Evolutionary conservation across 2,888 invertebrate genomes (phyloP).

Genomic region (Cheilosia grossa): DNA sequence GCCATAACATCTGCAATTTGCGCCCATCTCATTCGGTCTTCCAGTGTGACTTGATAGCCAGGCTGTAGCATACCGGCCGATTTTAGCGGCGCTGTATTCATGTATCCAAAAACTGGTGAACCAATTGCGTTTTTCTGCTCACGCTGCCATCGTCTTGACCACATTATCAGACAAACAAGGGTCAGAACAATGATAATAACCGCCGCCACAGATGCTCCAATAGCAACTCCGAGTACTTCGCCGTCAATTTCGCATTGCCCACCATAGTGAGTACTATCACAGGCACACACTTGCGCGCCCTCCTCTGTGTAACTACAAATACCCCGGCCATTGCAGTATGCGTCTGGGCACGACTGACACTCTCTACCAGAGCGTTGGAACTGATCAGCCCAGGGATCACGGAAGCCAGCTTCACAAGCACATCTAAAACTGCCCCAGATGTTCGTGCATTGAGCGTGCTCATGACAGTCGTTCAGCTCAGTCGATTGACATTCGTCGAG

Average conservation of each 20-base stretch:
- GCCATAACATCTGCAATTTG: conserved; percentile 95
- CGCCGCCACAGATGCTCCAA: conserved; percentile 94
- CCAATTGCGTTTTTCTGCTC: conserved; percentile 92
- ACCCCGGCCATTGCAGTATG: conserved; percentile 93
- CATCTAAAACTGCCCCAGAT: conserved; percentile 90
- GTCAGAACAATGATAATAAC: conserved; percentile 94
- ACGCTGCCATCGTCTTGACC: conserved; percentile 96
- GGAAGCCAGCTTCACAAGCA: conserved; percentile 88
- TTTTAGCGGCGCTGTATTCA: conserved; percentile 90
- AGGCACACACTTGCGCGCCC: conserved; percentile 85
- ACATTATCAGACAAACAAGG: conserved; percentile 93
- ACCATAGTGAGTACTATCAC: conserved; percentile 92
- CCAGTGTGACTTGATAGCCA: conserved; percentile 90
- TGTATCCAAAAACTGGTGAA: conserved; percentile 94
- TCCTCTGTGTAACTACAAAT: conserved; percentile 91
- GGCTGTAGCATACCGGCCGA: conserved; percentile 88
- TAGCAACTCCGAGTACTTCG: conserved; percentile 95
- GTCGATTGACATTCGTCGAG: conserved; percentile 93
- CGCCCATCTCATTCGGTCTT: conserved; percentile 93
- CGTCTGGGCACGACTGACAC: conserved; percentile 90
- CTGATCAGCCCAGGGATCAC: conserved; percentile 89
- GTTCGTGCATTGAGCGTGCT: conserved; percentile 90
- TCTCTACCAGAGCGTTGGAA: conserved; percentile 88
- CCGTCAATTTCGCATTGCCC: conserved; percentile 95
- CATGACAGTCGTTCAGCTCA: conserved; percentile 93